These are phyloP conservation scores for Pararge aegeria DNA, from an alignment of 1,140 invertebrate species.

Conservation along the genomic window DNA sequence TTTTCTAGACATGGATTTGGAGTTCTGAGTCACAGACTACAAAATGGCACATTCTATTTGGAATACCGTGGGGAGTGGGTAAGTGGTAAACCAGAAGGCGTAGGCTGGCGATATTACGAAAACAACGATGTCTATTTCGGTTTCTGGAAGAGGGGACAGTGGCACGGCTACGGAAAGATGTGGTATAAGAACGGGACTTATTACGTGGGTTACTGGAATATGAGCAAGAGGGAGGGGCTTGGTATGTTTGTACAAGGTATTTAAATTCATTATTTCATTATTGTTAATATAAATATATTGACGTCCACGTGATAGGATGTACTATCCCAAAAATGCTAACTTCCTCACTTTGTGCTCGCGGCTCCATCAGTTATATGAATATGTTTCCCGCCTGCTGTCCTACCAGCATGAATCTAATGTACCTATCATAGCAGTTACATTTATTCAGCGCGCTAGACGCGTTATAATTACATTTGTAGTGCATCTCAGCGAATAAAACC, in stretches of 20 bases:
- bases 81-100: conserved; percentile 77
- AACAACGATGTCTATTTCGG: conserved; percentile 83
- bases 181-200: conserved; percentile 80
- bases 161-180: conserved; percentile 83
- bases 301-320: too few relatives aligned
- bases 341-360: too few relatives aligned
- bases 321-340: not conserved
- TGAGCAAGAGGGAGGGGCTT: conserved; percentile 60
- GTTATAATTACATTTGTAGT: too few relatives aligned
- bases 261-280: too few relatives aligned
- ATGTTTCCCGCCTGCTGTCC: too few relatives aligned
- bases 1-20: conserved; percentile 70
- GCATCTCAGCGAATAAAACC: too few relatives aligned
- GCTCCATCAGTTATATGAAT: too few relatives aligned
- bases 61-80: conserved; percentile 79
- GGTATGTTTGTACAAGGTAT: conserved; percentile 76
- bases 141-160: conserved; percentile 80
- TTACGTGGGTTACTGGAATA: conserved; percentile 80
- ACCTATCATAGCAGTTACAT: too few relatives aligned
- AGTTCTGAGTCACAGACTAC: conserved; percentile 44
- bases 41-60: conserved; percentile 62
- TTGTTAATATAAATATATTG: conserved; percentile 1
- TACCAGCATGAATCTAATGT: too few relatives aligned
- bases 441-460: too few relatives aligned
- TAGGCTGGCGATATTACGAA: conserved; percentile 79